phyloP scores from a whole-genome alignment of 2,888 invertebrate species.

The Clostera curtula region DNA sequence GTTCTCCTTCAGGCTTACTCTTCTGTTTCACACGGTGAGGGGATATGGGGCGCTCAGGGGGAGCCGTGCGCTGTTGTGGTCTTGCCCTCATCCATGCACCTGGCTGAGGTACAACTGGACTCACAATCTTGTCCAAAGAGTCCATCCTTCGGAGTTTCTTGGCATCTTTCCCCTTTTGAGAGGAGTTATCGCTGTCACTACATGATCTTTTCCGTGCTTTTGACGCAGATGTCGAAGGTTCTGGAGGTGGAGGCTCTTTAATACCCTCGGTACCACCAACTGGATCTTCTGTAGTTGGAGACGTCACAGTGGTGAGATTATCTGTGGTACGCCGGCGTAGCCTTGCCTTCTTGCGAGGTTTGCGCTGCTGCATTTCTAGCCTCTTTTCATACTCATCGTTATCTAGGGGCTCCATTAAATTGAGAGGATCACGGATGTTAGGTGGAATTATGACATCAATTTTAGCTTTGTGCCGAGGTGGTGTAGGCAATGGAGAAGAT shows the following conservation, averaged over 20 bases:
- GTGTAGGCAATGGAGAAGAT: constrained; percentile 91
- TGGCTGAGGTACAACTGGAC: constrained; percentile 92
- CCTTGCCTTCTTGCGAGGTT: constrained; percentile 81
- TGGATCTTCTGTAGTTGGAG: constrained; percentile 39
- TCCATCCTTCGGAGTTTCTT: constrained; percentile 80
- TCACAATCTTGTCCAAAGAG: constrained; percentile 91
- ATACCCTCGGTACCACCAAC: constrained; percentile 40
- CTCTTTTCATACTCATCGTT: constrained; percentile 89
- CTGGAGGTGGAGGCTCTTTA: constrained; percentile 53
- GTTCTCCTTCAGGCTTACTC: constrained; percentile 49
- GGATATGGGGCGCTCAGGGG: constrained; percentile 64
- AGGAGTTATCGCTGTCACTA: constrained; percentile 73
- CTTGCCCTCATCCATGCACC: constrained; percentile 84
- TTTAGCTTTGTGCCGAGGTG: constrained; percentile 84
- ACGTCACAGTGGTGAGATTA: constrained; percentile 28
- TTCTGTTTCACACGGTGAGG: constrained; percentile 52
- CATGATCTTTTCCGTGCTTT: constrained; percentile 65
- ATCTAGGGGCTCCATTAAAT: constrained; percentile 86
- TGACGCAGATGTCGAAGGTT: constrained; percentile 52
- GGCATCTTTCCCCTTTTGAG: constrained; percentile 66
- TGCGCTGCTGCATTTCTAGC: constrained; percentile 79
- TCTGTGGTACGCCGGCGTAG: constrained; percentile 65
- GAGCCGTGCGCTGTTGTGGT: constrained; percentile 48
- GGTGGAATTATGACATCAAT: constrained; percentile 95
- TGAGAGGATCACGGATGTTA: constrained; percentile 93